These are phyloP conservation scores for Apamea crenata DNA, from an alignment of 2,888 invertebrate genomes.

Conservation along the genomic window DNA sequence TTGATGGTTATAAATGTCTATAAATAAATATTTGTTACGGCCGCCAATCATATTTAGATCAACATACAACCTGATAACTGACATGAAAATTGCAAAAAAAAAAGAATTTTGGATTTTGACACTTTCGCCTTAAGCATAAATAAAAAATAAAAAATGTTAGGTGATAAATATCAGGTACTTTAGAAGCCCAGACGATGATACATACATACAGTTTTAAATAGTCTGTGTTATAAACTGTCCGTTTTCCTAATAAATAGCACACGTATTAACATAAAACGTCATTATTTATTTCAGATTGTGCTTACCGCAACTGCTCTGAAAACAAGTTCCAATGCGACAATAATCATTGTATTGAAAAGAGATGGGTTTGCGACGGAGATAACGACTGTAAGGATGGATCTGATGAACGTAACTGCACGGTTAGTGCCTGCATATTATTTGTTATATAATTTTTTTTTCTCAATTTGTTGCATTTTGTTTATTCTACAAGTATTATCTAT, in stretches of 20 bases:
- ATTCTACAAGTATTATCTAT: not conserved
- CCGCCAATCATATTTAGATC: too few relatives aligned
- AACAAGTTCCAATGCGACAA: conserved; percentile 93
- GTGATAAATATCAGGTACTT: not conserved
- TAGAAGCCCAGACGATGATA: not conserved
- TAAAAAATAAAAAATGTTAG: too few relatives aligned
- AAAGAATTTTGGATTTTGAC: too few relatives aligned
- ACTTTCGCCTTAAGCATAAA: too few relatives aligned
- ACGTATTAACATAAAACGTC: not conserved
- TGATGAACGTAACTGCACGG: conserved; percentile 92
- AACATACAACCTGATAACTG: too few relatives aligned
- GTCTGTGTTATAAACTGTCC: not conserved
- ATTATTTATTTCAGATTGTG: conserved; percentile 80
- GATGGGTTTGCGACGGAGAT: conserved; percentile 94
- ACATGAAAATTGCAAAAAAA: too few relatives aligned
- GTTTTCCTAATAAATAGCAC: not conserved
- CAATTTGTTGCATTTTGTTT: not conserved
- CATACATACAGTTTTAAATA: not conserved
- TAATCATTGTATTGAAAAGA: conserved; percentile 93
- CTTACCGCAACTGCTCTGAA: conserved; percentile 80
- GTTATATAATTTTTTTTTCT: not conserved
- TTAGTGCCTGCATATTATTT: conserved; percentile 65
- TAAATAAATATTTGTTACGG: too few relatives aligned
- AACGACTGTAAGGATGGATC: conserved; percentile 94
- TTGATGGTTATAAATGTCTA: too few relatives aligned